These are phyloP conservation scores for Schizaphis graminum DNA, from an alignment of 2,888 invertebrate genomes.

Conservation along the genomic window DNA sequence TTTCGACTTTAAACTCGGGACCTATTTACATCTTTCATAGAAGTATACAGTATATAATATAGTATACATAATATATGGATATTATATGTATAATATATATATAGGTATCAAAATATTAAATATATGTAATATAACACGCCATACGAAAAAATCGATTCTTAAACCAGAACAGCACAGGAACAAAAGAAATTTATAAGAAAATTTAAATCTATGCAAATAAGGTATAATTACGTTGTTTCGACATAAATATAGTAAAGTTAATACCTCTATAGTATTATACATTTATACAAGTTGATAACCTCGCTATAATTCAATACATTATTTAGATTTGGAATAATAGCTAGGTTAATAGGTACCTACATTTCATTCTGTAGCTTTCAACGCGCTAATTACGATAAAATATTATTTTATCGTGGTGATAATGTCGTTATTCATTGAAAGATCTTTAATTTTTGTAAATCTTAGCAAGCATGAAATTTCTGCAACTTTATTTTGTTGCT, in stretches of 20 bases:
- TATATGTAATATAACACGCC: neutral
- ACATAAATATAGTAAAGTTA: neutral
- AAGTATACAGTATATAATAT: neutral
- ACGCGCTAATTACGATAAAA: too few relatives aligned
- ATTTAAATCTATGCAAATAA: conserved; percentile 4
- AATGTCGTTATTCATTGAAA: neutral
- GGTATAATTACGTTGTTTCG: neutral
- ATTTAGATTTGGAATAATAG: neutral
- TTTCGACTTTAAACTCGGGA: neutral
- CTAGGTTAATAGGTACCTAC: neutral
- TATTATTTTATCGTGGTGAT: neutral
- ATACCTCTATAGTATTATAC: neutral
- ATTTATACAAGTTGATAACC: neutral
- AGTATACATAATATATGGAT: neutral
- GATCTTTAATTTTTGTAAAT: neutral
- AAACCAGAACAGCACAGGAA: neutral
- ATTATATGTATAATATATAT: neutral
- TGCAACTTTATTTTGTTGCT: neutral
- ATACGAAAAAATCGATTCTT: neutral
- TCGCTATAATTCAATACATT: neutral
- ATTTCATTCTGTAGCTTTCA: neutral
- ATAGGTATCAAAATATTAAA: neutral
- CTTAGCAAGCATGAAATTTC: neutral
- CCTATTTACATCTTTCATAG: neutral
- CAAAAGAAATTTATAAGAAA: neutral